Evolutionary conservation across 92 coral and sea anemone genomes (phyloP).

Genomic region (Porites evermanni): DNA sequence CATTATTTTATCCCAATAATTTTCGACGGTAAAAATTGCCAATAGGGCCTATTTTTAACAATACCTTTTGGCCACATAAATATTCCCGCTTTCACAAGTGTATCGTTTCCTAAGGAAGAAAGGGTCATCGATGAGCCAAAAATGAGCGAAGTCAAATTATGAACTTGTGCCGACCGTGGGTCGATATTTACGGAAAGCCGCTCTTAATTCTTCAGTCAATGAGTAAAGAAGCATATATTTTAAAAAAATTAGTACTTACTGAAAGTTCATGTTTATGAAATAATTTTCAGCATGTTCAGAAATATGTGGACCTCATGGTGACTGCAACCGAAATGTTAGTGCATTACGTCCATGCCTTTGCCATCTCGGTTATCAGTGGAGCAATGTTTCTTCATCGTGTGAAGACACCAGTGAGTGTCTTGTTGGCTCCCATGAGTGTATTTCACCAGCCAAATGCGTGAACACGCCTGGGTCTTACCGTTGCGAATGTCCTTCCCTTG

Average conservation of each 20-base stretch:
- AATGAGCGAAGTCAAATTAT: too few relatives aligned
- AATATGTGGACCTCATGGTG: slow-evolving; percentile 64
- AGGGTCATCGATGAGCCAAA: too few relatives aligned
- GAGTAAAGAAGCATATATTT: neutral
- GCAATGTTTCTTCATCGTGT: slow-evolving; percentile 28
- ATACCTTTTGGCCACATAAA: too few relatives aligned
- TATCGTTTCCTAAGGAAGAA: too few relatives aligned
- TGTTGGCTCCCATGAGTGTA: slow-evolving; percentile 46
- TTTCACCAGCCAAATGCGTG: slow-evolving; percentile 62
- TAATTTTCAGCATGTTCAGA: slow-evolving; percentile 54
- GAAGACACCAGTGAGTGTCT: slow-evolving; percentile 59
- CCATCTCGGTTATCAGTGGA: slow-evolving; percentile 64
- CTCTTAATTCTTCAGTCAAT: too few relatives aligned
- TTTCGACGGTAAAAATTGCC: too few relatives aligned
- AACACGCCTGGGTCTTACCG: slow-evolving; percentile 70
- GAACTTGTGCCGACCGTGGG: too few relatives aligned
- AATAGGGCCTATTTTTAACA: too few relatives aligned
- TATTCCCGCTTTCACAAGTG: too few relatives aligned
- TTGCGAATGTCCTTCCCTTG: slow-evolving; percentile 69
- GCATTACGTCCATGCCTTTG: slow-evolving; percentile 58
- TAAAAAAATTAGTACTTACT: too few relatives aligned
- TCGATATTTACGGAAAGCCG: too few relatives aligned
- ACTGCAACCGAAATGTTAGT: slow-evolving; percentile 44
- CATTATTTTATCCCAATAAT: too few relatives aligned
- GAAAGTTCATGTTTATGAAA: neutral